phyloP scores from a whole-genome alignment of 2,797 vertebrate species.

The Neoniphon sammara region DNA sequence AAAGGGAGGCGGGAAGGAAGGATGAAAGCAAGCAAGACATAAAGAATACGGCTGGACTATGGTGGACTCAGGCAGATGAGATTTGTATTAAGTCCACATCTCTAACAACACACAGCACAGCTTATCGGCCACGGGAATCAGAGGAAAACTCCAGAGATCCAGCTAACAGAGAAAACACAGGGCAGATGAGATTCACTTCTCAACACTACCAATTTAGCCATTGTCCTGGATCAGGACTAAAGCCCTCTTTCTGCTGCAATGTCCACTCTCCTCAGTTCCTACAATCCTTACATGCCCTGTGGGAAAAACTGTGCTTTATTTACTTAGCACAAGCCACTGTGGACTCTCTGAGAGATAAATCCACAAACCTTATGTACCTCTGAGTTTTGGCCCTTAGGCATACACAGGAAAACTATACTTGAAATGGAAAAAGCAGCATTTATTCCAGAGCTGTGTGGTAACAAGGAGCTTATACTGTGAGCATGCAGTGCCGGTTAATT shows the following conservation, averaged over 20 bases:
- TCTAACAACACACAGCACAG: conserved; percentile 37
- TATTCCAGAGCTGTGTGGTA: conserved; percentile 39
- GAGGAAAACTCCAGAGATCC: conserved; percentile 36
- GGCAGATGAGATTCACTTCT: conserved; percentile 55
- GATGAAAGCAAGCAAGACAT: conserved; percentile 26
- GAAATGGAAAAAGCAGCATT: conserved; percentile 40
- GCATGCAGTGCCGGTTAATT: conserved; percentile 54
- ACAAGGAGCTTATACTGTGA: conserved; percentile 42
- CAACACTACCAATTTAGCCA: conserved; percentile 67
- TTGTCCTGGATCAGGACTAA: conserved; percentile 69
- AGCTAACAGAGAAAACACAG: conserved; percentile 45
- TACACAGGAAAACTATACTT: conserved; percentile 21
- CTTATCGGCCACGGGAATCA: conserved; percentile 48
- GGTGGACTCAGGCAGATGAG: conserved; percentile 24
- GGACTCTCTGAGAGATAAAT: conserved; percentile 52
- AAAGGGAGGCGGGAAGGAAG: conserved; percentile 7
- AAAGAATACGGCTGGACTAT: neutral
- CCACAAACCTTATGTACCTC: conserved; percentile 53
- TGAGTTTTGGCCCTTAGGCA: conserved; percentile 39
- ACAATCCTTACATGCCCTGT: conserved; percentile 63
- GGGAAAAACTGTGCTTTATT: conserved; percentile 71
- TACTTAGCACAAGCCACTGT: conserved; percentile 65
- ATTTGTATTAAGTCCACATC: conserved; percentile 53
- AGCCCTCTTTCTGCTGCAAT: conserved; percentile 44
- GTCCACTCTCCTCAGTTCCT: conserved; percentile 64